Base-by-base conservation (phyloP, 2,888 invertebrate species). In the Argyresthia goedartella region DNA sequence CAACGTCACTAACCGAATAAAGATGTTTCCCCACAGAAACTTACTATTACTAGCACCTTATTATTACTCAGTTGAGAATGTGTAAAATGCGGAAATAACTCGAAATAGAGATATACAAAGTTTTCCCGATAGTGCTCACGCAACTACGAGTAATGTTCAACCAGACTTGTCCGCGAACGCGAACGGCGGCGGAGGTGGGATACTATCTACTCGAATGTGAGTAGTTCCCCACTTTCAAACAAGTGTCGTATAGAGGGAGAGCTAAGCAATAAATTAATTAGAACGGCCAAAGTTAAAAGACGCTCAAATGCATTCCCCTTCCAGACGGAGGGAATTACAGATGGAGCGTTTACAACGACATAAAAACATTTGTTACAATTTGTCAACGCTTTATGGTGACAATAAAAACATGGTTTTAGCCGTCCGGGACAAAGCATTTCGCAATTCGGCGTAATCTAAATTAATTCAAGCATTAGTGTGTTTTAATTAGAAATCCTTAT, bases 401-500 rank as follows among this genome's bases (percentile, higher is more conserved):
- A 57, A 55, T 58, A 57, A 61, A 65, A 60, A 51, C 56, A 52
- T 57, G 59, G 58, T 57, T 56, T 61, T 58, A 33, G 39, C n/a
- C 33, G 33, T n/a, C 13, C 11, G 33, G 36, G 46, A 47, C 42
- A 56, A 59, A 50, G 56, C 63, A 64, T 65, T 70, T 64, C 66
- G 62, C 67, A 64, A 72, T 39, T 39, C n/a, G n/a, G 3, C 25
- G 25, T 4, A 67, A 68, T 65, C 65, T 65, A 65, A 75, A 76
- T 76, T 75, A 72, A 73, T 78, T 76, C 39, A 47, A 25, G 13
- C 8, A 76, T 77, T 68, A 69, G 69, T 67, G 25, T 75, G 41
- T 77, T 79, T 76, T 76, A 79, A 81, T 81, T 77, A 78, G 66
- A 66, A 67, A 57, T 66, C 65, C 68, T 73, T 69, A 76, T 70